Base-by-base conservation (phyloP, 1,140 invertebrate genomes). In the Zaprionus tsacasi region DNA sequence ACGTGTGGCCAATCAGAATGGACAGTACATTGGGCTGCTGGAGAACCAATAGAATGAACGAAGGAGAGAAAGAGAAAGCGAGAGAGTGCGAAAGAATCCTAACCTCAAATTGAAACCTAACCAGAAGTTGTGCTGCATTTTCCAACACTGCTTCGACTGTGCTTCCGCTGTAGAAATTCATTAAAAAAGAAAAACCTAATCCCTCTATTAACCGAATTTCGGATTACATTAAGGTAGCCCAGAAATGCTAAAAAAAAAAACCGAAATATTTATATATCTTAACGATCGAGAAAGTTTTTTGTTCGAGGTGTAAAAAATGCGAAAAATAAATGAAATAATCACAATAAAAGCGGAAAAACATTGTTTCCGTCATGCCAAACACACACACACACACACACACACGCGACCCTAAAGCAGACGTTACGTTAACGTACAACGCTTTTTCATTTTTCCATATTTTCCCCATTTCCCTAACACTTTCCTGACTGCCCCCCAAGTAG, bases 1-100 rank as follows among this genome's bases (percentile, higher is more conserved):
- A 54, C 93, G 94, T 10, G 91, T 93, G 33, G 92, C 94, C 57
- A 93, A 95, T 83, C 94, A 94, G 88, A 94, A 94, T 86, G 94
- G 94, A 36, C 93, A 93, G 65, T 95, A 94, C 91, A 93, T 94
- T 80, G 91, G 91, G 4, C 56, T 90, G 65, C 78, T 92, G 63
- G 91, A 92, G 71, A 92, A 92, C 63, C 79, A 82, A 33, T 91
- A 88, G 76, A 81, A 15, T 6, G 55, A 13, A 15, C 6, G 17
- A 59, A 17, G 48, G 55, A 57, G 15, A 12, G 15, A 21, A 15
- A 21, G 17, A 45, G 57, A 30, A 25, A 11, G 11, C 27, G 3
- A n/a, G 12, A 12, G 25, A 52, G 52, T 33, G 15, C 33, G 15
- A 67, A 59, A 50, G 45, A 50, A 50, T 21, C 17, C 45, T 50